Evolutionary conservation across 1,140 invertebrate genomes (phyloP), one percentile per base, ranked within the genome.

Genomic region (Cotesia typhae): DNA sequence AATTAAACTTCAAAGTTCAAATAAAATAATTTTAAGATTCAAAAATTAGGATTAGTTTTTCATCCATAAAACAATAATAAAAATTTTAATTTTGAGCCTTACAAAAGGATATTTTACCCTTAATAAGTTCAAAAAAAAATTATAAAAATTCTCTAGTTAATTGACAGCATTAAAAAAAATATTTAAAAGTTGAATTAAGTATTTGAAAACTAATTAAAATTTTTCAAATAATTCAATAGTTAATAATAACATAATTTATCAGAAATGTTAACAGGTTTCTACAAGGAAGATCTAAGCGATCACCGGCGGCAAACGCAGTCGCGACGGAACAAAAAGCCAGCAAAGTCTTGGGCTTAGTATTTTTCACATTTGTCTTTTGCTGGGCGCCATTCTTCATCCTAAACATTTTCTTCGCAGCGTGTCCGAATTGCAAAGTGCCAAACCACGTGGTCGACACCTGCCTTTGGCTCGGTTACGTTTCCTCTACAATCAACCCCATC

Each of bases 311-410:
- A 0, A 94, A 93, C 78, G 91, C 92, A 0, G 93, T 95, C 0
- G 92, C 93, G 17, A 94, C 92, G 6, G 94, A 95, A 78, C 93
- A 95, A 81, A 95, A 95, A 79, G 93, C 93, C 0, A 93, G 92
- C 71, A 95, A 95, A 84, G 92, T 96, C 0, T 87, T 96, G 1
- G 95, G 95, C 1, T 85, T 96, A 2, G 94, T 97, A 0, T 97
- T 97, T 85, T 94, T 95, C 84, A 94, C 94, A 0, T 97, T 97
- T 82, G 95, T 96, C 10, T 85, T 96, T 4, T 95, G 95, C 80
- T 97, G 95, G 95, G 90, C 94, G 1, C 95, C 95, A 0, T 97
- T 97, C 84, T 97, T 97, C 84, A 87, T 94, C 35, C 87, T 95
- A 53, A 96, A 97, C 85, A 93, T 96, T 12, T 83, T 95, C 7